Evolutionary conservation across 2,113 vertebrate species (phyloP).

Genomic region (Serilophus lunatus): DNA sequence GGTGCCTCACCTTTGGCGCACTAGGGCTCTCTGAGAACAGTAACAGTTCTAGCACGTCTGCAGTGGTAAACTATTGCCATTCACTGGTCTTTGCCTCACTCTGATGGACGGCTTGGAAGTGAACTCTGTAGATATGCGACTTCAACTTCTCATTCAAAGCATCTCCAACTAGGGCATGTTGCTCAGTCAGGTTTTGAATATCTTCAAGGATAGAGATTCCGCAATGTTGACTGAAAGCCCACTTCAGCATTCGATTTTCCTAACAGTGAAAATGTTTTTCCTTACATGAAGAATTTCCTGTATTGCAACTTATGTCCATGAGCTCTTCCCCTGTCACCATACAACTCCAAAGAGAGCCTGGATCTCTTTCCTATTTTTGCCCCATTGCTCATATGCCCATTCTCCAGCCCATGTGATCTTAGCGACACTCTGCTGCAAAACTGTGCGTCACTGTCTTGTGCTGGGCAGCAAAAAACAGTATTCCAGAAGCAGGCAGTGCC

Average conservation of each 20-base stretch:
- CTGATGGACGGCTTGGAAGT: neutral
- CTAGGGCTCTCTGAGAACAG: neutral
- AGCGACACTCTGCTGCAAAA: neutral
- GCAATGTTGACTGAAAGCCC: neutral
- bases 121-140: neutral
- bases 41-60: neutral
- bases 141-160: neutral
- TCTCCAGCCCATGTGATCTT: neutral
- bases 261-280: neutral
- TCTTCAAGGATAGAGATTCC: neutral
- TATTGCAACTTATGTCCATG: neutral
- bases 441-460: neutral
- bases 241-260: neutral
- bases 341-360: neutral
- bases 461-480: neutral
- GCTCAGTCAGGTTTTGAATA: neutral
- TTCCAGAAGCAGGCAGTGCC: neutral
- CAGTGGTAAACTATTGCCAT: neutral
- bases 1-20: neutral
- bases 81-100: neutral
- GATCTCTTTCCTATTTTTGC: neutral
- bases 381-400: neutral
- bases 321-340: neutral
- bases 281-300: neutral
- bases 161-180: neutral